Base-by-base conservation (phyloP, 2,797 vertebrate genomes). In the Xerus rutilus region DNA sequence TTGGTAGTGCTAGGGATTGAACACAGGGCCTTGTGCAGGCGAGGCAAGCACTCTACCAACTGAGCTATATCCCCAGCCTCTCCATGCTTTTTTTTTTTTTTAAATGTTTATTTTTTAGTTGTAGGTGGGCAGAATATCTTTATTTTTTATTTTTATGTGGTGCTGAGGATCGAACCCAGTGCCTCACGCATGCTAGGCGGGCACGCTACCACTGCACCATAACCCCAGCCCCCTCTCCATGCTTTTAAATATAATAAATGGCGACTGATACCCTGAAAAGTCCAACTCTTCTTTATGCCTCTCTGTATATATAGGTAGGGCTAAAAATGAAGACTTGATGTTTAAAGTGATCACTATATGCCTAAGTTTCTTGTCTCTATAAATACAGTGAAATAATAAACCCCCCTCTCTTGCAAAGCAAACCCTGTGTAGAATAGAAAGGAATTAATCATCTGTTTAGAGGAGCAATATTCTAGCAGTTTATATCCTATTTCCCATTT, bases 301-400 rank as follows among this genome's bases (percentile, higher is more conserved):
- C 49, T 81, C 43, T 87, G 39, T 28, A 72, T 23, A 91, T 12
- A 17, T 3, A 83, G 62, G 49, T 15, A 89, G n/a, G 21, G 30
- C 76, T 95, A 86, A 77, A 96, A 70, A 62, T 62, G n/a, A 54
- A 94, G 77, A 76, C 52, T 89, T 93, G 65, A 54, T 52, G 74
- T 74, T 93, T 82, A 65, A 97, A 91, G 64, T 83, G 32, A 81
- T 88, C 49, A 77, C 23, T 20, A 9, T n/a, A 57, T 90, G 52
- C 28, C 76, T 77, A 47, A 89, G 89, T 25, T 87, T 74, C 86
- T 92, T 59, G 54, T 62, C 35, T 96, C 52, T 62, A 67, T 25
- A 96, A 92, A 82, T 49, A 89, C 13, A 78, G 62, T 15, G 35
- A 88, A 90, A 93, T 47, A 70, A 81, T 52, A 52, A 92, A 77